These are phyloP conservation scores for Ruditapes philippinarum DNA, from an alignment of 1,140 invertebrate species.

Conservation along the genomic window DNA sequence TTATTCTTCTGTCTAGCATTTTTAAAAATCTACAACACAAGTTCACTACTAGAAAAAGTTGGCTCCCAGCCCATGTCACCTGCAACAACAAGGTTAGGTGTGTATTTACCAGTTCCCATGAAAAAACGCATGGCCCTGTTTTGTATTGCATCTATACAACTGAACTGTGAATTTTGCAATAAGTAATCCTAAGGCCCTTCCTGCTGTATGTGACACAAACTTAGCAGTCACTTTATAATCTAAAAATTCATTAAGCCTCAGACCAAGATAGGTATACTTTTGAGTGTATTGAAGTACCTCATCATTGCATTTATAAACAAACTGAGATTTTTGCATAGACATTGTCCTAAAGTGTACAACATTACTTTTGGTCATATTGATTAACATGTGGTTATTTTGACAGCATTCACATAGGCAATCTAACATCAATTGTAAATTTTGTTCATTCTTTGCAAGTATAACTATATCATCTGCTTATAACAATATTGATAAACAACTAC, in stretches of 20 bases:
- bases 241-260: slow-evolving; percentile 10
- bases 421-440: slow-evolving; percentile 58
- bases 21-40: slow-evolving; percentile 27
- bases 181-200: slow-evolving; percentile 7
- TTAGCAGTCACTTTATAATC: slow-evolving; percentile 38
- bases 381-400: slow-evolving; percentile 7
- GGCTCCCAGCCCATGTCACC: slow-evolving; percentile 66
- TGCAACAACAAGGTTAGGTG: slow-evolving; percentile 32
- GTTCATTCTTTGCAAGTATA: slow-evolving; percentile 51
- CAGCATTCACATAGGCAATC: slow-evolving; percentile 7
- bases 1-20: slow-evolving; percentile 1
- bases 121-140: slow-evolving; percentile 57
- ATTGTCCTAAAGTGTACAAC: slow-evolving; percentile 10
- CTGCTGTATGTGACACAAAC: slow-evolving; percentile 32
- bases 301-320: slow-evolving; percentile 29
- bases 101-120: slow-evolving; percentile 57
- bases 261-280: slow-evolving; percentile 34
- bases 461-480: slow-evolving; percentile 52
- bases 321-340: background rate
- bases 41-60: background rate
- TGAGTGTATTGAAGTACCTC: background rate
- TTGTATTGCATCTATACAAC: slow-evolving; percentile 59
- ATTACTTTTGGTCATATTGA: slow-evolving; percentile 1
- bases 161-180: slow-evolving; percentile 31
- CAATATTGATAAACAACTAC: slow-evolving; percentile 38